These are phyloP conservation scores for Heliconius ethilla DNA, from an alignment of 2,888 invertebrate genomes.

Conservation along the genomic window DNA sequence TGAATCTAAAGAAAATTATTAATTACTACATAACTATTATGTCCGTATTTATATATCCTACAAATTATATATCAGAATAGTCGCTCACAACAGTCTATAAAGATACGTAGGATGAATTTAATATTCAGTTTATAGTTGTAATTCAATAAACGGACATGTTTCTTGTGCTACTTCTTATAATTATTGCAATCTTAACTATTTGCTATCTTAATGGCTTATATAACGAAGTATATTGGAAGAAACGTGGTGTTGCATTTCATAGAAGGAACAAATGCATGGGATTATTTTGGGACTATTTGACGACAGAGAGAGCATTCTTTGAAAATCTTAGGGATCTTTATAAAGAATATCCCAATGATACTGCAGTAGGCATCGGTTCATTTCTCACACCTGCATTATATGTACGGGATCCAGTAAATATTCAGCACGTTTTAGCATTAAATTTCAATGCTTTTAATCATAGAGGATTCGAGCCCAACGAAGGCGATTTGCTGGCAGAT, in stretches of 20 bases:
- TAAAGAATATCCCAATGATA: constrained; percentile 54
- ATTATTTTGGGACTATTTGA: constrained; percentile 55
- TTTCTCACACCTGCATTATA: constrained; percentile 47
- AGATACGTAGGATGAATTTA: not conserved
- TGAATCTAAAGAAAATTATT: not conserved
- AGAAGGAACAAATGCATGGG: constrained; percentile 54
- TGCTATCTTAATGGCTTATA: constrained; percentile 51
- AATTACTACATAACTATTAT: not conserved
- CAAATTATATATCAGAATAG: not conserved
- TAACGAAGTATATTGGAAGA: constrained; percentile 62
- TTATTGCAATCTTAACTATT: constrained; percentile 43
- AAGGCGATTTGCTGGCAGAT: constrained; percentile 47
- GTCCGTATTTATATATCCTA: no score
- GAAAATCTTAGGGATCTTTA: constrained; percentile 57
- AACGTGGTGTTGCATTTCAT: constrained; percentile 58
- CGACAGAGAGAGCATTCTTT: constrained; percentile 53
- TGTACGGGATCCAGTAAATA: constrained; percentile 49
- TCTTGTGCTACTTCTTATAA: not conserved
- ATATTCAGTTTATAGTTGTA: not conserved
- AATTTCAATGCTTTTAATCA: constrained; percentile 52
- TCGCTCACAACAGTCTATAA: not conserved
- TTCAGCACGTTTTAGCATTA: constrained; percentile 49
- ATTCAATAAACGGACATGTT: not conserved
- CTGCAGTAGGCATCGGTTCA: constrained; percentile 57
- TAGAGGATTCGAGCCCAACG: constrained; percentile 45